Base-by-base conservation (phyloP, 2,797 vertebrate species). In the Oophaga sylvatica region DNA sequence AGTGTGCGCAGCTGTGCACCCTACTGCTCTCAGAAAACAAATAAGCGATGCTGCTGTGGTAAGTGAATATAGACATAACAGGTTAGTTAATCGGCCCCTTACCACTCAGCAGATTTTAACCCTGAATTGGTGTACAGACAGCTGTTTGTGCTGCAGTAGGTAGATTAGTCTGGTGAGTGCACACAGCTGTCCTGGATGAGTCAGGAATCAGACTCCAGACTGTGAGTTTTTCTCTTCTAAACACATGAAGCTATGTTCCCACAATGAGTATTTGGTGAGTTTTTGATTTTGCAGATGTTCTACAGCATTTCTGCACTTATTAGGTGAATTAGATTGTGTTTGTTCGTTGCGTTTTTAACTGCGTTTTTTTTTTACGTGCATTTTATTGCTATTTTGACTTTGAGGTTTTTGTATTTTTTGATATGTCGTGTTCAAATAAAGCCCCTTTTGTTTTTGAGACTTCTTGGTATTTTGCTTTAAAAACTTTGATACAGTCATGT, bases 151-250 rank as follows among this genome's bases (percentile, higher is more conserved):
- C 35, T 62, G 15, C 26, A 65, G 65, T 26, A 83, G 75, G 81
- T 62, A 73, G 62, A 60, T 41, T 57, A 77, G 80, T 83, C 59
- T 78, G 65, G 65, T 29, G 29, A 78, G 71, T 31, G 62, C 60
- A 35, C 41, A 85, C 84, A 89, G 87, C 87, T 82, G 87, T 62
- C 65, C 16, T 56, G 31, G 70, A 85, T 81, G 84, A 86, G 79
- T 70, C 31, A 48, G 60, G 70, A 70, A 86, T 78, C 53, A n/a
- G 57, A 62, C 35, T 41, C 41, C 67, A 26, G 16, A 53, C 31
- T 48, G 19, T 73, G 17, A 83, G 65, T 48, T 31, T 73, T 15
- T 59, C 10, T 63, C 41, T 48, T 77, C 16, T 62, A 85, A 81
- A 77, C 60, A 73, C 20, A 20, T 53, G 12, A 22, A 41, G 11